phyloP scores from a whole-genome alignment of 2,113 vertebrate genomes.

The pig (Sus scrofa) region DNA sequence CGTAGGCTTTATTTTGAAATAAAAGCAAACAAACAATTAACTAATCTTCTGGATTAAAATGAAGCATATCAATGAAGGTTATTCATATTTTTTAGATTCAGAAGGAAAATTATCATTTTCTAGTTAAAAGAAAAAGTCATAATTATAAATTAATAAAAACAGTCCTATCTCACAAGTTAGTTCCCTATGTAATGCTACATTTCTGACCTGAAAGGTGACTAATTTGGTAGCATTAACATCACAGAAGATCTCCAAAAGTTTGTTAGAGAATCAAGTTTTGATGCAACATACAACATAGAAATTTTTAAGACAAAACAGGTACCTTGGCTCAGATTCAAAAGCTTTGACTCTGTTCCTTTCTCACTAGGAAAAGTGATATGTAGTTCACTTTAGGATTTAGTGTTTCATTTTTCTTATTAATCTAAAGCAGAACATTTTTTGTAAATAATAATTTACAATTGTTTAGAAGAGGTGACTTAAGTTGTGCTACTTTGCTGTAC shows the following conservation, averaged over 20 bases:
- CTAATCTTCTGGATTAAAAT: neutral
- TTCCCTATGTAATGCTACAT: neutral
- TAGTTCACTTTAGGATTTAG: slow-evolving; percentile 10
- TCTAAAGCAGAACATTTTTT: slow-evolving; percentile 51
- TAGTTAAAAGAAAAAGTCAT: neutral
- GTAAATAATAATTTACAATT: slow-evolving; percentile 40
- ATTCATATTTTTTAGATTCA: slow-evolving; percentile 28
- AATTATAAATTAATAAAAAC: slow-evolving; percentile 52
- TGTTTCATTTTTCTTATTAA: slow-evolving; percentile 29
- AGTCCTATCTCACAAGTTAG: neutral
- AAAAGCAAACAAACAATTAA: neutral
- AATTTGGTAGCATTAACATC: neutral
- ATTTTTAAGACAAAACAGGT: slow-evolving; percentile 37
- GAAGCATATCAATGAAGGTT: neutral
- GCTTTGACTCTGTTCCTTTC: slow-evolving; percentile 26
- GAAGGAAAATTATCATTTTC: slow-evolving; percentile 24
- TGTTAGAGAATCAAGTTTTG: slow-evolving; percentile 19
- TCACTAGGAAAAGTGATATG: neutral
- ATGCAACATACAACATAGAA: neutral
- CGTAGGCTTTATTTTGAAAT: neutral
- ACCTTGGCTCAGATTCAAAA: neutral
- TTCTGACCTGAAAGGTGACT: neutral
- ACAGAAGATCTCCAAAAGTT: slow-evolving; percentile 17
- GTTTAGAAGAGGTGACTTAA: slow-evolving; percentile 47
- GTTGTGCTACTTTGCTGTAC: neutral